Evolutionary conservation across 1,140 invertebrate species (phyloP).

Genomic region (Cherax destructor): DNA sequence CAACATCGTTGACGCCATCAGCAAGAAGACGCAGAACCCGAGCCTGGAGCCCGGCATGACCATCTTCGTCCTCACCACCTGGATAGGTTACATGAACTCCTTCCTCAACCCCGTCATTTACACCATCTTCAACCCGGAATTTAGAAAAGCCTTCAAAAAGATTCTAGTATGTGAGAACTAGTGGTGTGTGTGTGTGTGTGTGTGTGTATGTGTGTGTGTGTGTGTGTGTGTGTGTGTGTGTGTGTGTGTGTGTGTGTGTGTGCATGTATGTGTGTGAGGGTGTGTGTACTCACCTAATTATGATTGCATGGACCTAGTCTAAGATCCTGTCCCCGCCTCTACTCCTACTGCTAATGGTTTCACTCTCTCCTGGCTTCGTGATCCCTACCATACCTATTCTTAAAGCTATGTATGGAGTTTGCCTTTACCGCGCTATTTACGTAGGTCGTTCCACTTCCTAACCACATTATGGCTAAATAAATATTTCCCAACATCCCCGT

Average conservation of each 20-base stretch:
- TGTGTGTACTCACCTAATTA: not conserved
- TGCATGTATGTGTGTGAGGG: not conserved
- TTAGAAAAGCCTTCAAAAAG: slow-evolving; percentile 98
- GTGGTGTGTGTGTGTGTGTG: too few relatives aligned
- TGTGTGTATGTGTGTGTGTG: too few relatives aligned
- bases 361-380: too few relatives aligned
- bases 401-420: too few relatives aligned
- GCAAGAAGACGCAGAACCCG: slow-evolving; percentile 86
- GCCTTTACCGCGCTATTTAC: too few relatives aligned
- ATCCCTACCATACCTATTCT: too few relatives aligned
- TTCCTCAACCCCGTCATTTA: slow-evolving; percentile 98
- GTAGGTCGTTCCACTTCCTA: too few relatives aligned
- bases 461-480: too few relatives aligned
- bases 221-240: not conserved
- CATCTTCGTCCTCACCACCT: slow-evolving; percentile 95
- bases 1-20: slow-evolving; percentile 97
- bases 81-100: slow-evolving; percentile 99
- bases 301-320: not conserved
- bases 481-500: too few relatives aligned
- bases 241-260: not conserved
- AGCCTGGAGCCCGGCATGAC: slow-evolving; percentile 83
- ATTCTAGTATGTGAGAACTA: slow-evolving; percentile 76
- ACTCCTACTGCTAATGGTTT: too few relatives aligned
- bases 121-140: slow-evolving; percentile 99
- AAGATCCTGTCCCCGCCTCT: too few relatives aligned